phyloP scores from a whole-genome alignment of 2,888 invertebrate species.

The Trissolcus brochymenae region DNA sequence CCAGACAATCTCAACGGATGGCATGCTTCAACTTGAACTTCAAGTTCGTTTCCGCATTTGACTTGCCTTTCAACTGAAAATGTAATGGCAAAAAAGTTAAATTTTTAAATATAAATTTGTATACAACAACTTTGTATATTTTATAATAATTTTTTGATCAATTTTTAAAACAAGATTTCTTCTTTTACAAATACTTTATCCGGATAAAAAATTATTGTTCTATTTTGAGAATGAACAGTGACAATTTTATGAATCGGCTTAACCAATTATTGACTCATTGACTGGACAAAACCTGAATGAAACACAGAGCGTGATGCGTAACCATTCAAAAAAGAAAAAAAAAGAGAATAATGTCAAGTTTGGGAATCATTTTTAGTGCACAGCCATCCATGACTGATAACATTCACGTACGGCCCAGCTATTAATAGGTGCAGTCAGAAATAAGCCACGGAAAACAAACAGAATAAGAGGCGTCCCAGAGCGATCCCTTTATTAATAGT shows the following conservation, averaged over 20 bases:
- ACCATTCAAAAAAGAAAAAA: conserved; percentile 26
- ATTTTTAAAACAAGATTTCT: neutral
- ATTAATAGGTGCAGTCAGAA: conserved; percentile 54
- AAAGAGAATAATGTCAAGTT: conserved; percentile 44
- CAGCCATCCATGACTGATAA: conserved; percentile 51
- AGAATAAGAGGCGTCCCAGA: conserved; percentile 22
- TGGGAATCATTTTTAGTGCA: conserved; percentile 48
- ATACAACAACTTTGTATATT: neutral
- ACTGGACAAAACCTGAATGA: conserved; percentile 45
- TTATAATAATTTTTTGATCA: neutral
- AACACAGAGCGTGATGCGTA: conserved; percentile 39
- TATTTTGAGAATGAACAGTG: neutral
- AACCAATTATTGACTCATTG: conserved; percentile 32
- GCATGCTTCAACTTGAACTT: too few relatives aligned
- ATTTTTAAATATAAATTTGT: neutral
- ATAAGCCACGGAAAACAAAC: conserved; percentile 39
- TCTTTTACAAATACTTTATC: neutral
- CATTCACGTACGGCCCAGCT: conserved; percentile 41
- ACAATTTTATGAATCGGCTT: neutral
- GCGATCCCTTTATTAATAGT: conserved; percentile 43
- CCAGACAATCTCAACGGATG: too few relatives aligned
- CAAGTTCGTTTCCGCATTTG: too few relatives aligned
- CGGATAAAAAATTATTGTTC: neutral
- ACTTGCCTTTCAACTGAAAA: neutral
- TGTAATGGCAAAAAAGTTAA: neutral